Evolutionary conservation across 2,888 invertebrate species (phyloP), one percentile per base, ranked within the genome.

Genomic region (Bhutanitis thaidina): DNA sequence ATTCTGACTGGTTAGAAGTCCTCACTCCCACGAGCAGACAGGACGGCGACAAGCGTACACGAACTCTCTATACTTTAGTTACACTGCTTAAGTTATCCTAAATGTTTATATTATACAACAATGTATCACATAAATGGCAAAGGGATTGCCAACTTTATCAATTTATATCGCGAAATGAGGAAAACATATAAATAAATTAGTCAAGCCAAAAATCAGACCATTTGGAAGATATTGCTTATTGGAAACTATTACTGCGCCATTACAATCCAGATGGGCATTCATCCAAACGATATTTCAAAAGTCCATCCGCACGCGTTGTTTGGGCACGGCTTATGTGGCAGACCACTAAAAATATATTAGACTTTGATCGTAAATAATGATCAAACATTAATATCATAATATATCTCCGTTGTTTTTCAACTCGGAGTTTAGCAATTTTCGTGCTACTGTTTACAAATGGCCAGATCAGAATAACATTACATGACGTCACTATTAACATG

Each of bases 211-310:
- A 68, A 62, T 62, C 62, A 62, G 54, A 53, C 60, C 71, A 57
- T 58, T 68, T 55, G 77, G 69, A 80, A 80, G 74, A 72, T 73
- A 80, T 77, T 77, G 79, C 75, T 78, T 78, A 80, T 80, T 77
- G 77, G 67, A 71, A 74, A 74, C 75, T 74, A 75, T 74, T 71
- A 74, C 62, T 59, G 60, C 62, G 53, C 59, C 50, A 67, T 72
- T 61, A 65, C 64, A 60, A 60, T 61, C 56, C 54, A 57, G 60
- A 65, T 58, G 69, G 65, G 65, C 67, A 71, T 55, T 61, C 67
- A 61, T 62, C 69, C 71, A 64, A 61, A 65, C 60, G 57, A 71
- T 71, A 69, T 65, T 68, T 65, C 59, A 65, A 62, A 63, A 60
- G 48, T n/a, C 57, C 48, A 55, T 51, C 58, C 55, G 32, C 41